Conservation (phyloP, 1,140 invertebrate species). For the Scaptomyza graminum region DNA sequence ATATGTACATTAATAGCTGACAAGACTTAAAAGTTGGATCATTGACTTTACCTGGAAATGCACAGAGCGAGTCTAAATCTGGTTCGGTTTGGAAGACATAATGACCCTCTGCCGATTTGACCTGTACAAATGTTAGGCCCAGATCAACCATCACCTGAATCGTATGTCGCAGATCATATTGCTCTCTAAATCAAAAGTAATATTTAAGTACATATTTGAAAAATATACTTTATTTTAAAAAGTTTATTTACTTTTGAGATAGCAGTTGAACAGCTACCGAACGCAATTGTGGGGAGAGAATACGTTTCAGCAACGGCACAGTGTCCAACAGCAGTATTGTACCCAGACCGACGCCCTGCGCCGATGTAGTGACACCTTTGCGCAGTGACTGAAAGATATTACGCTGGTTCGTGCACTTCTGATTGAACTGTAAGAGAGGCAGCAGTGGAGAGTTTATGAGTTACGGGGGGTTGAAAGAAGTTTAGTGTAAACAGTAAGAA, state of each 20-base stretch:
- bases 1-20: not conserved
- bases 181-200: conserved; percentile 86
- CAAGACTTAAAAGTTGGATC: not conserved
- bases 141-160: conserved; percentile 95
- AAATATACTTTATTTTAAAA: not conserved
- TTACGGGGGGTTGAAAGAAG: not conserved
- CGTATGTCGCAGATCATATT: conserved; percentile 88
- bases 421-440: conserved; percentile 84
- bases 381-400: conserved; percentile 87
- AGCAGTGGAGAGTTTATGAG: not conserved
- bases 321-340: conserved; percentile 88
- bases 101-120: conserved; percentile 89
- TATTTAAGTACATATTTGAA: not conserved
- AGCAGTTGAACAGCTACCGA: conserved; percentile 87
- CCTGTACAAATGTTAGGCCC: conserved; percentile 93
- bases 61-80: conserved; percentile 85
- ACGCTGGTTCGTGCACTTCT: conserved; percentile 85
- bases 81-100: conserved; percentile 94
- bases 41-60: conserved; percentile 63
- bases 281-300: conserved; percentile 91
- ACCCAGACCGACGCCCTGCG: conserved; percentile 86
- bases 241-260: conserved; percentile 54
- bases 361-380: conserved; percentile 86
- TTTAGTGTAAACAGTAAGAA: conserved; percentile 57
- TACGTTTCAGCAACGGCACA: conserved; percentile 89